These are phyloP conservation scores for Trogon surrucura DNA, from an alignment of 2,113 vertebrate genomes.

Conservation along the genomic window DNA sequence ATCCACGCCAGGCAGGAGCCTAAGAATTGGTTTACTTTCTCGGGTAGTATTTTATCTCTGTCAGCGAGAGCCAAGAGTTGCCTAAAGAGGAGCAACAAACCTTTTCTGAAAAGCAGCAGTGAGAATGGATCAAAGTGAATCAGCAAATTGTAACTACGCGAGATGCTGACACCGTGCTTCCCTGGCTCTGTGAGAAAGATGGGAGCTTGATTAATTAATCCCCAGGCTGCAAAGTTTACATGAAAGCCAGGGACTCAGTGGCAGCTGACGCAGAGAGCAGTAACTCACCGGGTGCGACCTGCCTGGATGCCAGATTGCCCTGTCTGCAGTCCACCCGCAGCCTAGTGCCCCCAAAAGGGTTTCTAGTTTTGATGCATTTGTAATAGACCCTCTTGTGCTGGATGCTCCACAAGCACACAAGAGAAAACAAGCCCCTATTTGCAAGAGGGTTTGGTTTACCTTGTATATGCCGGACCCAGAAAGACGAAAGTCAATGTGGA, in stretches of 20 bases:
- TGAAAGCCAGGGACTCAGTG: background rate
- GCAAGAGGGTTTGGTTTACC: background rate
- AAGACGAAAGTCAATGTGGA: accelerated
- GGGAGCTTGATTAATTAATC: conserved; percentile 29
- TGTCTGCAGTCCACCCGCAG: background rate
- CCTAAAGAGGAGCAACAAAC: background rate
- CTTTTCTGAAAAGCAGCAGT: background rate
- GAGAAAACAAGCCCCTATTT: background rate
- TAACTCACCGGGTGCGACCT: background rate
- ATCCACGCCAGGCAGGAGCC: background rate
- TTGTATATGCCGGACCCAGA: background rate
- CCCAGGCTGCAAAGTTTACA: background rate
- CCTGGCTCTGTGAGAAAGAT: conserved; percentile 24
- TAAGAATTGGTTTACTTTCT: background rate
- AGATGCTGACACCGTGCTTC: background rate
- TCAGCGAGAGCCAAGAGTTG: background rate
- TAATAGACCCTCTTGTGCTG: background rate
- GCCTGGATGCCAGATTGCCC: background rate
- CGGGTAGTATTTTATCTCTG: background rate
- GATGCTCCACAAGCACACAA: background rate
- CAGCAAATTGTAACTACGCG: background rate
- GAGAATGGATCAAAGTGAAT: background rate
- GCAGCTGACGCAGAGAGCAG: conserved; percentile 2
- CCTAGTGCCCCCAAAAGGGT: background rate
- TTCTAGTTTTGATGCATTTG: background rate